Evolutionary conservation across 2,113 vertebrate species (phyloP), one percentile per base, ranked within the genome.

Genomic region (Toxotes chatareus): DNA sequence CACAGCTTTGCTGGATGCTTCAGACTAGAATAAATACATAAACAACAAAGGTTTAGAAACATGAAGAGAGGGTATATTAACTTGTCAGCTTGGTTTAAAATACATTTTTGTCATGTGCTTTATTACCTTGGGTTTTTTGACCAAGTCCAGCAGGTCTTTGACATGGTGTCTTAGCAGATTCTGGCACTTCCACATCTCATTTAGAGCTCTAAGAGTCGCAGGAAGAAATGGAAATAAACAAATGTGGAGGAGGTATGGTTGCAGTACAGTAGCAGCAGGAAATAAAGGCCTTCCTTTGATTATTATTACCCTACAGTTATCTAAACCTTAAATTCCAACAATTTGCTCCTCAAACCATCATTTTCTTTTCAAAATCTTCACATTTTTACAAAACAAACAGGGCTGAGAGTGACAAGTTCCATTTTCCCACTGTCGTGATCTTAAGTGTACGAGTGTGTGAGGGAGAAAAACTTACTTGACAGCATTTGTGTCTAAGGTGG

Each of bases 101-200:
- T 27, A 27, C 1, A 5, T 5, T 49, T 42, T 9, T 55, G 19
- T 23, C 1, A 10, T 32, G 16, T 32, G 69, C 4, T 62, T 79
- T 51, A 67, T 34, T 94, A 99, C 98, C 95, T 99, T 99, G 10
- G 97, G 97, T 90, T 99, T 97, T 90, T 99, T 99, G 82, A 99
- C 95, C 89, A 99, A 93, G 84, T 99, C 98, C 88, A 99, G 95
- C 91, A 99, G 95, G 94, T 99, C 98, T 91, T 98, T 98, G 68
- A 99, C 98, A 84, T 99, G 93, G 87, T 98, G 96, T 84, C 98
- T 94, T 78, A 99, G 91, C 85, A 98, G 91, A 93, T 99, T 99
- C 92, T 99, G 98, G 92, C 98, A 99, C 89, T 99, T 99, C 98
- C 98, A 99, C 98, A 99, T 99, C 94, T 99, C 98, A 91, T 99